Evolutionary conservation across 2,113 vertebrate species (phyloP).

Genomic region (Solea solea): DNA sequence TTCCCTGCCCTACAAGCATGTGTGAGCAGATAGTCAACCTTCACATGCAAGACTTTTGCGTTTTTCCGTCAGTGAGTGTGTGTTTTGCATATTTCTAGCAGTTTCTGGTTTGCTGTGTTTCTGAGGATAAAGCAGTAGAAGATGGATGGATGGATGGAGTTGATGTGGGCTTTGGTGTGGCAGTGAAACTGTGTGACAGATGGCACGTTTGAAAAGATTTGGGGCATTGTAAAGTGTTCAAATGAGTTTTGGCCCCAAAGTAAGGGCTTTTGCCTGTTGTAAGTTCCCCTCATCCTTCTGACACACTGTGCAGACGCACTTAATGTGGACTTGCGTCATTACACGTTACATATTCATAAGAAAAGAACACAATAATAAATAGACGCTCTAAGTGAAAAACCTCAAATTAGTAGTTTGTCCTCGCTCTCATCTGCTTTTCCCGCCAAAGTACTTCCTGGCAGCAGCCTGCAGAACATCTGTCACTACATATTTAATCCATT

Average conservation of each 20-base stretch:
- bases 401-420: background rate
- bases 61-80: constrained; percentile 19
- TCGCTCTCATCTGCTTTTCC: background rate
- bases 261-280: constrained; percentile 25
- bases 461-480: too few species aligned
- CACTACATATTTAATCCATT: too few species aligned
- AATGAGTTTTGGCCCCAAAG: constrained; percentile 47
- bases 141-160: constrained; percentile 19
- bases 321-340: background rate
- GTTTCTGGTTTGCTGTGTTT: constrained; percentile 41
- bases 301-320: constrained; percentile 13
- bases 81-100: constrained; percentile 29
- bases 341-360: background rate
- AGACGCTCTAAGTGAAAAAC: background rate
- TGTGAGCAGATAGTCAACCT: background rate
- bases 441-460: background rate
- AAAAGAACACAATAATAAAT: background rate
- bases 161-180: constrained; percentile 40
- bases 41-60: constrained; percentile 14
- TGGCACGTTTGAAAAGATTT: constrained; percentile 59
- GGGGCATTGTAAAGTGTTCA: constrained; percentile 34
- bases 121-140: background rate
- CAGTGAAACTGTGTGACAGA: constrained; percentile 50
- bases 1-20: background rate
- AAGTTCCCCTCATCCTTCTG: constrained; percentile 7